These are phyloP conservation scores for Silurus meridionalis DNA, from an alignment of 2,113 vertebrate species.

Conservation along the genomic window DNA sequence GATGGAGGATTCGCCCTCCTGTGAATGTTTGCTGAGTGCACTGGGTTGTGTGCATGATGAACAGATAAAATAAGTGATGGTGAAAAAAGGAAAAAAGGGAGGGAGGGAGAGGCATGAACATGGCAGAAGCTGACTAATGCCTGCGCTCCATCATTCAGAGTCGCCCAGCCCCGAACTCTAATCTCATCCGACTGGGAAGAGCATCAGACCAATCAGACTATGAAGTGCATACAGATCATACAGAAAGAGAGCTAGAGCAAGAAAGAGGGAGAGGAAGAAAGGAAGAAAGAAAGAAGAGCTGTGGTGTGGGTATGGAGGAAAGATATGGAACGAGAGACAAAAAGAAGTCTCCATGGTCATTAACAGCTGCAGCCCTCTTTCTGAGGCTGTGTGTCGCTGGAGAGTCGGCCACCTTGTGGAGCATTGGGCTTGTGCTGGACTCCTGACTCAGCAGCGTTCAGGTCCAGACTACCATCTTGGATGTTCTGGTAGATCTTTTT, in stretches of 20 bases:
- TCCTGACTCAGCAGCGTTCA: slow-evolving; percentile 95
- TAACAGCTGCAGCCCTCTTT: slow-evolving; percentile 99
- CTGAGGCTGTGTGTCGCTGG: slow-evolving; percentile 96
- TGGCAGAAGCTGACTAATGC: slow-evolving; percentile 35
- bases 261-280: not conserved
- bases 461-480: slow-evolving; percentile 97
- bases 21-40: slow-evolving; percentile 41
- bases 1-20: slow-evolving; percentile 29
- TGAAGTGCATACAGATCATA: slow-evolving; percentile 3
- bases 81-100: slow-evolving; percentile 18
- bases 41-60: slow-evolving; percentile 38
- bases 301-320: slow-evolving; percentile 9
- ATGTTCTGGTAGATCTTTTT: slow-evolving; percentile 99
- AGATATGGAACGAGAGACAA: slow-evolving; percentile 20
- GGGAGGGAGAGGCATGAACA: not conserved
- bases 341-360: slow-evolving; percentile 73
- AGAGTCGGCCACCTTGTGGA: slow-evolving; percentile 92
- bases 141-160: slow-evolving; percentile 27
- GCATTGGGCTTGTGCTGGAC: slow-evolving; percentile 98
- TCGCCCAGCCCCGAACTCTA: slow-evolving; percentile 31
- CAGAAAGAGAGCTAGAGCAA: not conserved
- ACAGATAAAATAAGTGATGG: slow-evolving; percentile 42
- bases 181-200: not conserved
- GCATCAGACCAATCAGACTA: slow-evolving; percentile 28
- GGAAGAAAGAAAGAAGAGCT: not conserved